Percentiles rank a stretch among this genome's conserved stretches.
Conservation (phyloP, 2,888 invertebrate species). For the Orthonychiurus folsomi region DNA sequence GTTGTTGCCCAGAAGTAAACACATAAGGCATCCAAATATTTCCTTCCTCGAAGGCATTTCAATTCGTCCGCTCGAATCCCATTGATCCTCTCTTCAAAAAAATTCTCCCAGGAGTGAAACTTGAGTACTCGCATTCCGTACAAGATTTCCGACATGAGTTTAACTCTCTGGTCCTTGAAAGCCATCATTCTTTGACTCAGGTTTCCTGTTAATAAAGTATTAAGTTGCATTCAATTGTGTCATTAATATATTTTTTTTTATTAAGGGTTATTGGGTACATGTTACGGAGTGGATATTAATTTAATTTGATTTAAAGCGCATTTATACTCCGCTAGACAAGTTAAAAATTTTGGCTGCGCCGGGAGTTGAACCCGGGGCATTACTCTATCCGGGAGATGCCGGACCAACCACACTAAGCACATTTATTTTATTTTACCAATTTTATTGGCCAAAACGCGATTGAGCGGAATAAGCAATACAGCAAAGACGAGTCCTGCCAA, state of each 20-base stretch:
- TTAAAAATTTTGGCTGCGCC: too few species aligned
- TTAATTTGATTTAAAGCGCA: too few species aligned
- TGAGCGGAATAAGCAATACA: constrained; percentile 80
- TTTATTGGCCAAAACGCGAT: constrained; percentile 76
- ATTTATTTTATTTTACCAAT: constrained; percentile 69
- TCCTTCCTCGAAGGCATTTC: constrained; percentile 68
- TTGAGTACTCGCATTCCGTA: constrained; percentile 83
- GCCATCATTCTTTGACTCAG: constrained; percentile 75
- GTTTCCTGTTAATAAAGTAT: constrained; percentile 15
- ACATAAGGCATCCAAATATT: constrained; percentile 93
- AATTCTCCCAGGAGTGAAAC: constrained; percentile 77
- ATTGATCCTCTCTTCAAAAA: constrained; percentile 31
- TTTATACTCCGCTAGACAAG: too few species aligned
- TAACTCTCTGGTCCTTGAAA: constrained; percentile 81
- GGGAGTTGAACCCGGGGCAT: too few species aligned
- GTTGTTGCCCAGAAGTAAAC: constrained; percentile 99
- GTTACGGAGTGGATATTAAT: too few species aligned
- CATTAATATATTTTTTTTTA: too few species aligned
- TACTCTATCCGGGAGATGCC: too few species aligned
- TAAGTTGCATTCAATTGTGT: too few species aligned
- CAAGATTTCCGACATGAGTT: constrained; percentile 75
- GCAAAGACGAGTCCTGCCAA: constrained; percentile 82
- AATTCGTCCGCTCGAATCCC: constrained; percentile 59
- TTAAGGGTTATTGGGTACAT: too few species aligned
- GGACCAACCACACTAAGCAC: too few species aligned